These are phyloP conservation scores for Dascyllus trimaculatus DNA, from an alignment of 2,113 vertebrate species.

Conservation along the genomic window DNA sequence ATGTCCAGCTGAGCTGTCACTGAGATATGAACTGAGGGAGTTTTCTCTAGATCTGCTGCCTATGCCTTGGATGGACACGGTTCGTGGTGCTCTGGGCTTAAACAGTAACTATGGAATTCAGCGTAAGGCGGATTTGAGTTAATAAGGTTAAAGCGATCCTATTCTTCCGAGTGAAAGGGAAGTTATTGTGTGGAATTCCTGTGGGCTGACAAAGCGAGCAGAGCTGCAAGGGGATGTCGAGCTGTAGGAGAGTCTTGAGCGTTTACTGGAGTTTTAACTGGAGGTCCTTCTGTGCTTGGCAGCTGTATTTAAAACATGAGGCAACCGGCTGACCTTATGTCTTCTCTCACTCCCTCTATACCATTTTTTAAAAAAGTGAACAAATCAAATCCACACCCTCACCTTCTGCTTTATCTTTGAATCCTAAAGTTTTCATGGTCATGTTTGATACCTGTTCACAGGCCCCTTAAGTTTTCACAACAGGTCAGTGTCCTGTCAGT, in stretches of 20 bases:
- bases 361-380: too few relatives aligned
- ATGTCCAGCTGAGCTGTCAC: too few relatives aligned
- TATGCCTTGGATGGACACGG: not conserved
- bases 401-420: too few relatives aligned
- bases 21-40: not conserved
- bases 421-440: too few relatives aligned
- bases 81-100: not conserved
- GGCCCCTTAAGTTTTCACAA: too few relatives aligned
- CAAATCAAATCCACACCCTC: too few relatives aligned
- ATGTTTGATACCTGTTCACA: too few relatives aligned
- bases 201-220: conserved; percentile 25
- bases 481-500: too few relatives aligned
- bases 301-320: too few relatives aligned
- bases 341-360: not conserved
- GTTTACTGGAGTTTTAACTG: not conserved
- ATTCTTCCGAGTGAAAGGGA: conserved; percentile 24
- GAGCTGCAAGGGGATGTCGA: not conserved
- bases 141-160: conserved; percentile 32
- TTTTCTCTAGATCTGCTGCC: not conserved
- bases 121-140: conserved; percentile 19
- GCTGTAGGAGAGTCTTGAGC: conserved; percentile 1
- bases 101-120: not conserved
- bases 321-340: too few relatives aligned
- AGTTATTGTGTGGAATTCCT: conserved; percentile 30
- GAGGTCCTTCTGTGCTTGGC: not conserved